A percentile compares a stretch with the other conserved stretches of the same genome.
Conservation (phyloP, 2,888 invertebrate species). For the Perdita meconis region DNA sequence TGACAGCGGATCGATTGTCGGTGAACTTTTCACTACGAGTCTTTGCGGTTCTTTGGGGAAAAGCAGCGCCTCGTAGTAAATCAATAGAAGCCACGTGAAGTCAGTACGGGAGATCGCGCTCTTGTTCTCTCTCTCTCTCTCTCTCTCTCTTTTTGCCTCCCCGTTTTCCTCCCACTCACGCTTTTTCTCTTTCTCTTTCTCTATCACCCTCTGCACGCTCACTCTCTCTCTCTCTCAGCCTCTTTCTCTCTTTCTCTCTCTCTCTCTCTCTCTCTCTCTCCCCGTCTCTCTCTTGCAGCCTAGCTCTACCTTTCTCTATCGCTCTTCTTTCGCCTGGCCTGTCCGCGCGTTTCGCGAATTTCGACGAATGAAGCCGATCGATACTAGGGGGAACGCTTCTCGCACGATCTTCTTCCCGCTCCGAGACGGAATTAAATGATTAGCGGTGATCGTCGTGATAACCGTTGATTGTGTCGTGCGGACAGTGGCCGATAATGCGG, state of each 20-base stretch:
- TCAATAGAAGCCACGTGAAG: conserved; percentile 72
- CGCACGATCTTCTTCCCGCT: conserved; percentile 1
- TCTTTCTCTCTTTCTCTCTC: neutral
- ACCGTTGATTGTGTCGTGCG: neutral
- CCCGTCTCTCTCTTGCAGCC: too few relatives aligned
- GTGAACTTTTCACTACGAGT: conserved; percentile 61
- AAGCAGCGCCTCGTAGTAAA: conserved; percentile 67
- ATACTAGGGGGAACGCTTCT: conserved; percentile 18
- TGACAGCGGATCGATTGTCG: conserved; percentile 62
- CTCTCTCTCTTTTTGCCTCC: neutral
- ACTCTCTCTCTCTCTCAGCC: neutral
- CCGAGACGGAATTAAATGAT: conserved; percentile 35
- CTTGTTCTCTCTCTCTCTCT: conserved; percentile 17
- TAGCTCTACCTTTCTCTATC: neutral
- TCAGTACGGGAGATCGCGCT: conserved; percentile 50
- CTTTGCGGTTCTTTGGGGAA: conserved; percentile 63
- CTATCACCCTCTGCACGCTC: neutral
- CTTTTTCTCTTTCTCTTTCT: neutral
- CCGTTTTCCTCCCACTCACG: conserved; percentile 18
- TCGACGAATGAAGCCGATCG: conserved; percentile 36
- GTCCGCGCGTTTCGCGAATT: conserved; percentile 39
- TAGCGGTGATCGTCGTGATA: conserved; percentile 20
- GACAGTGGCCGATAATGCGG: neutral
- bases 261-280: too few relatives aligned
- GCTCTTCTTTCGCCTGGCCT: neutral